Base-by-base conservation (phyloP, 2,888 invertebrate genomes). In the Pasiphila rectangulata region DNA sequence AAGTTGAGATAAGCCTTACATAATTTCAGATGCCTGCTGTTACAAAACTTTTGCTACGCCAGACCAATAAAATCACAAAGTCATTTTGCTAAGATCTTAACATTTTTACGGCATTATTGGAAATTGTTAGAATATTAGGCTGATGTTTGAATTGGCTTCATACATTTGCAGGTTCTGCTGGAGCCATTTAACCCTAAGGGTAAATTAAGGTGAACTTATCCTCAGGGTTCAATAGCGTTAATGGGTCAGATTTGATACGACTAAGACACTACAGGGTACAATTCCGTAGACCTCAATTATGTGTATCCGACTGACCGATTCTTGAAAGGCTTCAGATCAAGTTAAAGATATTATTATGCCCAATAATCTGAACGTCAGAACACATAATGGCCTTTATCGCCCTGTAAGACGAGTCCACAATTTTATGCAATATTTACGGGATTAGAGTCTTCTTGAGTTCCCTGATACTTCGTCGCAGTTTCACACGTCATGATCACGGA, bases 61-160 rank as follows among this genome's bases (percentile, higher is more conserved):
- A 27, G 27, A 27, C 13, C 27, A 32, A 32, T 30, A 10, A 32
- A 32, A 32, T 32, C 4, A 32, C 24, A 38, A 23, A 44, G 21
- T 15, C 20, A 43, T 19, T 32, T 5, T 16, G 36, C 20, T 7
- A 38, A 38, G 30, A 19, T 19, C 6, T 40, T 23, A 36, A 45
- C 15, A 35, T 36, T 40, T 23, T 44, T 29, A 16, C 23, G 19
- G 20, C 6, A 34, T 47, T 45, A 50, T 50, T 48, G 29, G 35
- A 47, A 51, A 45, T 45, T 42, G 41, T 40, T 51, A 27, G 21
- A 42, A 45, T 39, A 45, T 42, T 23, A 36, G 21, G 15, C 36
- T 34, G 20, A 17, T 19, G 17, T 20, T 41, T 23, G 17, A 12
- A 21, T 23, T 32, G 24, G 32, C 24, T 39, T 45, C 24, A 21